phyloP scores from a whole-genome alignment of 2,797 vertebrate species.

The Cossypha polioptera region DNA sequence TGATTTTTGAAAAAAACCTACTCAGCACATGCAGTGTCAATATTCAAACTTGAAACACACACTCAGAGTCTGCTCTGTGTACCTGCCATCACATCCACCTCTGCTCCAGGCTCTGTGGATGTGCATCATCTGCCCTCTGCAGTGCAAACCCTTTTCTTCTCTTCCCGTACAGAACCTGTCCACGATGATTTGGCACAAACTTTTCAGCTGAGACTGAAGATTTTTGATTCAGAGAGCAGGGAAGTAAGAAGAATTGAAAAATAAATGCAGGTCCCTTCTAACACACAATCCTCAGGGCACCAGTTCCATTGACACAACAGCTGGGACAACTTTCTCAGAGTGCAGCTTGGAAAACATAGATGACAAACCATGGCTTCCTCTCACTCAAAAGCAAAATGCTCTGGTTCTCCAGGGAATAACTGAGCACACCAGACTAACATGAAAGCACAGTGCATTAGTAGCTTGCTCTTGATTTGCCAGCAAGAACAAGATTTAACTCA shows the following conservation, averaged over 20 bases:
- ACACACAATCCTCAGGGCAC: neutral
- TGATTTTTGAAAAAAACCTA: neutral
- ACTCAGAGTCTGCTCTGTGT: neutral
- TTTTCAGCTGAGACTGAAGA: neutral
- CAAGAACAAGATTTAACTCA: neutral
- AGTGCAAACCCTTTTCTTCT: constrained; percentile 6
- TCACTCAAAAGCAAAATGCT: neutral
- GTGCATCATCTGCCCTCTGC: neutral
- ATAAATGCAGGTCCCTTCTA: neutral
- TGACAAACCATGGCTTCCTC: neutral
- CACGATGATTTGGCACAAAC: neutral
- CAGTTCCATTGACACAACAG: neutral
- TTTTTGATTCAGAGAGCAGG: neutral
- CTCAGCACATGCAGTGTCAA: neutral
- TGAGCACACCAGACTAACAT: neutral
- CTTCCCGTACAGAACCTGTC: neutral
- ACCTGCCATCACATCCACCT: neutral
- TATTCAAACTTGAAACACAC: neutral
- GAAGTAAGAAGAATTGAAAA: neutral
- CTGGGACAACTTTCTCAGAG: neutral
- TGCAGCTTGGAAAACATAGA: neutral
- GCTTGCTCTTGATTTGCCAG: neutral
- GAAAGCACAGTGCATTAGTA: neutral
- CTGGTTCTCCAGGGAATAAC: neutral
- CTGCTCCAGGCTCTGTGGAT: neutral